Evolutionary conservation across 2,797 vertebrate species (phyloP), one percentile per base, ranked within the genome.

Genomic region (Urocyon cinereoargenteus): DNA sequence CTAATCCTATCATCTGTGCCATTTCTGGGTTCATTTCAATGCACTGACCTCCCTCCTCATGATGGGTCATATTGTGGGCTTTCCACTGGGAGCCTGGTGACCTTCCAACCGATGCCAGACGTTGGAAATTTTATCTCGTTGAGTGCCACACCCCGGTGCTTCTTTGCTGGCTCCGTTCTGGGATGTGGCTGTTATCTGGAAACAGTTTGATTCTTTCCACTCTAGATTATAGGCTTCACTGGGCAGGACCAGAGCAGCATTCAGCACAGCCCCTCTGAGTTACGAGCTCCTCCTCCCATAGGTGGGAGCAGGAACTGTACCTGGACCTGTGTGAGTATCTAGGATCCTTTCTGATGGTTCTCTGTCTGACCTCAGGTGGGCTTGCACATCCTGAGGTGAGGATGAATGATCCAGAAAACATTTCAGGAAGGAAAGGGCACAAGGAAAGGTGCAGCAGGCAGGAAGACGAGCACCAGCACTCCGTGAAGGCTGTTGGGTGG

Each of bases 371-470:
- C 83, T 34, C 51, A 9, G 64, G 68, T 14, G 31, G 73, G 13
- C 49, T 13, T 6, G 28, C 18, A 18, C 45, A n/a, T 53, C 49
- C 53, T 13, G 5, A 22, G 13, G 53, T 6, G 31, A 36, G 70
- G 61, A 61, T 18, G 6, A 34, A n/a, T 3, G 5, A 3, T 5
- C n/a, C 3, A 4, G 62, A 26, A 8, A 10, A 66, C 0, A 3
- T 40, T 59, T 45, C 40, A 2, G 40, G 73, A 16, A 45, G 51
- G 53, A 61, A 51, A 36, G 55, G 26, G 13, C 18, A 1, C 36
- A 18, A 0, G 1, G 11, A 18, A 0, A 1, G 11, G 57, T 11
- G 12, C 22, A 16, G 61, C n/a, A 6, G 24, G 86, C 0, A 10
- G 21, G 8, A 14, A 22, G 22, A 5, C 0, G 7, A 16, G 70